Conservation (phyloP, 2,888 invertebrate genomes). For the Steromphala cineraria region DNA sequence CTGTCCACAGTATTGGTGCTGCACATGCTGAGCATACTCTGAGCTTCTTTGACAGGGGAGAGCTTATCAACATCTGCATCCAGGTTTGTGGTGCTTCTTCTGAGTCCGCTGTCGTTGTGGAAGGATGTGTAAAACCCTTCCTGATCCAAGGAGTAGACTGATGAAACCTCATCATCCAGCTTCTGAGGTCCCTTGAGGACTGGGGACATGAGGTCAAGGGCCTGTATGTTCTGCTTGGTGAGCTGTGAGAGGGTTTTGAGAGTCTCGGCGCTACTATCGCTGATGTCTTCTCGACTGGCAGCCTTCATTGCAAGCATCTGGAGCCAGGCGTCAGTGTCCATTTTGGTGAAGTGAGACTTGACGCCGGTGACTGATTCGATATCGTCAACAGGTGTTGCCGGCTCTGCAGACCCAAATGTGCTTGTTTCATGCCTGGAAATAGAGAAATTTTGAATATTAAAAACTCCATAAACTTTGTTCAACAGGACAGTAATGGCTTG, state of each 20-base stretch:
- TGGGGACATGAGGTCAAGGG: conserved; percentile 61
- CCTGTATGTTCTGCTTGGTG: conserved; percentile 63
- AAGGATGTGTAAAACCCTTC: conserved; percentile 99
- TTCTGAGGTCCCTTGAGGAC: conserved; percentile 33
- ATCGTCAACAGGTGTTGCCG: conserved; percentile 54
- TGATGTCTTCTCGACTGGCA: conserved; percentile 55
- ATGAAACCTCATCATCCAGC: conserved; percentile 77
- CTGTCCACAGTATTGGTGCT: conserved; percentile 53
- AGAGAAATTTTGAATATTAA: no score
- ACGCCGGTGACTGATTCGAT: conserved; percentile 48
- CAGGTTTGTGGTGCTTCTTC: conserved; percentile 51
- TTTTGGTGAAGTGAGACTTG: conserved; percentile 50
- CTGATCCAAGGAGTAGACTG: conserved; percentile 95
- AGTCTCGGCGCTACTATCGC: conserved; percentile 52
- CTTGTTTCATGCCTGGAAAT: conserved; percentile 63
- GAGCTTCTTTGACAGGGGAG: conserved; percentile 54
- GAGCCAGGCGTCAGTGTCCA: conserved; percentile 66
- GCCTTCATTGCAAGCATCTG: conserved; percentile 61
- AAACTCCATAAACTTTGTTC: no score
- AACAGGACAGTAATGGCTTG: background rate
- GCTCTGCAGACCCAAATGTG: conserved; percentile 58
- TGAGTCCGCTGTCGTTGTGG: conserved; percentile 94
- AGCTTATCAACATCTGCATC: conserved; percentile 51
- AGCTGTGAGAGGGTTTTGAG: conserved; percentile 54
- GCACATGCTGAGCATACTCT: conserved; percentile 53